phyloP scores from a whole-genome alignment of 2,797 vertebrate species.

The Vipera latastei region DNA sequence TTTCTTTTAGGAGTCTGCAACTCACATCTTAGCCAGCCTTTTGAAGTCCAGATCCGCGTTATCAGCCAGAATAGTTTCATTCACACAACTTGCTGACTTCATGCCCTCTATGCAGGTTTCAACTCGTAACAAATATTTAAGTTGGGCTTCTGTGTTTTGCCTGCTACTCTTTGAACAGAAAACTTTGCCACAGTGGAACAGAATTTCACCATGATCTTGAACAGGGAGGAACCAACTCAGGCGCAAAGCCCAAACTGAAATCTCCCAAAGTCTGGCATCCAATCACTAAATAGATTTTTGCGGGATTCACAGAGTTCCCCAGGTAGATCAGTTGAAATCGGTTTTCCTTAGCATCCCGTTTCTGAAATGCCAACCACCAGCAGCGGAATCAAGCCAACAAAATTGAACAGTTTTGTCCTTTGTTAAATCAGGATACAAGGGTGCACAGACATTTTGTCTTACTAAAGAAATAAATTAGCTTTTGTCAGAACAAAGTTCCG shows the following conservation, averaged over 20 bases:
- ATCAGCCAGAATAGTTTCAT: background rate
- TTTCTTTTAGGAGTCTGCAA: background rate
- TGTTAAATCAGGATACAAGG: background rate
- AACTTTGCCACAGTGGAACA: background rate
- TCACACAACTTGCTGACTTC: background rate
- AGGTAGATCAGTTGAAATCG: background rate
- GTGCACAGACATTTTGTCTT: background rate
- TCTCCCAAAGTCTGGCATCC: background rate
- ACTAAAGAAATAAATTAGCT: background rate
- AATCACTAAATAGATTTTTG: background rate
- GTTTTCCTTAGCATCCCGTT: background rate
- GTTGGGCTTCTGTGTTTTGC: background rate
- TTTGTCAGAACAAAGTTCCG: no score
- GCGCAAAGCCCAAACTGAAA: background rate
- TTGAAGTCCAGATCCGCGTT: background rate
- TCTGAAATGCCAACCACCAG: background rate
- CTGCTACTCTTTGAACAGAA: background rate
- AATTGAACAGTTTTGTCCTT: background rate
- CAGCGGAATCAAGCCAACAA: background rate
- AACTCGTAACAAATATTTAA: background rate
- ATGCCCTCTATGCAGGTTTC: background rate
- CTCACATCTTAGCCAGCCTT: background rate
- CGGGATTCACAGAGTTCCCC: background rate
- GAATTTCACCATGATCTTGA: background rate
- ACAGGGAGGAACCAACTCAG: background rate